These are phyloP conservation scores for Hirtodrosophila duncani DNA, from an alignment of 2,888 invertebrate genomes.

Conservation along the genomic window DNA sequence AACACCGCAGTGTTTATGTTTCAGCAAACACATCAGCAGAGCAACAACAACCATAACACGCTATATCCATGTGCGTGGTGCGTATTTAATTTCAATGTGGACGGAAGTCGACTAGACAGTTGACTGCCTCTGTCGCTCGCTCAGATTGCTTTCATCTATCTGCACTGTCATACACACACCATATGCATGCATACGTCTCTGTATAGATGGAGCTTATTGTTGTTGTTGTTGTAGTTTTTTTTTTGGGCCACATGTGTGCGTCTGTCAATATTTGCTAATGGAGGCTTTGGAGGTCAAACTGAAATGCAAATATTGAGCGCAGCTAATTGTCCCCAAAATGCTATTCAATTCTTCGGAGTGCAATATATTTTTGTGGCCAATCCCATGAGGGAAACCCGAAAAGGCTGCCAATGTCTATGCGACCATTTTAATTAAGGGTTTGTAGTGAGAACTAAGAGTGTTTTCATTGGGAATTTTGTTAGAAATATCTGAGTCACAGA, in stretches of 20 bases:
- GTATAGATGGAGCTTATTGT: conserved; percentile 1
- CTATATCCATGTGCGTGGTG: conserved; percentile 53
- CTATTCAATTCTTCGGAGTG: conserved; percentile 3
- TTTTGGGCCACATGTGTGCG: neutral
- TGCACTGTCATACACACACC: neutral
- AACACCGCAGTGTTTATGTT: conserved; percentile 47
- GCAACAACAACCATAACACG: conserved; percentile 19
- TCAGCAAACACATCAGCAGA: conserved; percentile 39
- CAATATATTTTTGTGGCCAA: no score
- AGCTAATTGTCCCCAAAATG: conserved; percentile 22
- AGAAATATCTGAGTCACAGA: no score
- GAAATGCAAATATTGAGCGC: conserved; percentile 24
- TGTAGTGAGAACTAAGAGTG: no score
- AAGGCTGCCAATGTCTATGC: no score
- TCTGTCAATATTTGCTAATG: conserved; percentile 40
- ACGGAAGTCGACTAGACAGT: conserved; percentile 70
- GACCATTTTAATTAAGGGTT: no score
- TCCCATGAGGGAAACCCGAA: no score
- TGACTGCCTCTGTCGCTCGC: conserved; percentile 47
- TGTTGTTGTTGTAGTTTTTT: conserved; percentile 2
- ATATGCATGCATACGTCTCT: neutral
- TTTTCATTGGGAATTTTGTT: no score
- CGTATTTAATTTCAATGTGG: conserved; percentile 63
- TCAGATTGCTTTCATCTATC: conserved; percentile 36
- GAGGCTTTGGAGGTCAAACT: conserved; percentile 33